Evolutionary conservation across 2,113 vertebrate genomes (phyloP), one percentile per base, ranked within the genome.

Genomic region (Phyllostomus discolor): DNA sequence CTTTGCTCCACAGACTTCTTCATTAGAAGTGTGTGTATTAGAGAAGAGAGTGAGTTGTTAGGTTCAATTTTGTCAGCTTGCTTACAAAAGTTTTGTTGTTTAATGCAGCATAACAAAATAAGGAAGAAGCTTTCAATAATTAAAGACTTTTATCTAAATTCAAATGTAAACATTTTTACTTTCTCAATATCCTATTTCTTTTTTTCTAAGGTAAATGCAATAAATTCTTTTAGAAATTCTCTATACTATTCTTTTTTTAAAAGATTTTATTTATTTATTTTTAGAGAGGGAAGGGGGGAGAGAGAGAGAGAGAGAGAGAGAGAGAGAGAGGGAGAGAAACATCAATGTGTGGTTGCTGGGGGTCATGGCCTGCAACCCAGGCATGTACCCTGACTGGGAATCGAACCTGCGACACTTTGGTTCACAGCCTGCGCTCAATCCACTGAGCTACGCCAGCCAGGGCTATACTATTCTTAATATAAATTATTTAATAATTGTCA

Each of bases 71-170:
- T 93, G 57, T 70, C n/a, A 82, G 48, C 41, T 80, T 84, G 24
- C 11, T 96, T 86, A 67, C 28, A 90, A 66, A 93, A 85, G 50
- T 93, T 88, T 35, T 88, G 67, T 59, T 31, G 24, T 86, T 85
- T 31, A 80, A 41, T 86, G 35, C 6, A 79, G 4, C 50, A 35
- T 76, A 90, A 66, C 12, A 91, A 95, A 85, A 78, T n/a, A 84
- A 80, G 41, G 54, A 82, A 22, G 0, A 3, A 54, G 81, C 14
- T 95, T 79, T 35, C 3, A 88, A 38, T 54, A 16, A 72, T 67
- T 48, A 54, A 80, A 43, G 17, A 4, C 12, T 92, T 92, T 93
- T 86, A 88, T 67, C n/a, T 80, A 85, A 35, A 70, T 93, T 82
- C 48, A 94, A 86, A 88, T 81, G 11, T 81, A 91, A 62, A 78